These are phyloP conservation scores for Rhamnusium bicolor DNA, from an alignment of 2,888 invertebrate species.

Conservation along the genomic window DNA sequence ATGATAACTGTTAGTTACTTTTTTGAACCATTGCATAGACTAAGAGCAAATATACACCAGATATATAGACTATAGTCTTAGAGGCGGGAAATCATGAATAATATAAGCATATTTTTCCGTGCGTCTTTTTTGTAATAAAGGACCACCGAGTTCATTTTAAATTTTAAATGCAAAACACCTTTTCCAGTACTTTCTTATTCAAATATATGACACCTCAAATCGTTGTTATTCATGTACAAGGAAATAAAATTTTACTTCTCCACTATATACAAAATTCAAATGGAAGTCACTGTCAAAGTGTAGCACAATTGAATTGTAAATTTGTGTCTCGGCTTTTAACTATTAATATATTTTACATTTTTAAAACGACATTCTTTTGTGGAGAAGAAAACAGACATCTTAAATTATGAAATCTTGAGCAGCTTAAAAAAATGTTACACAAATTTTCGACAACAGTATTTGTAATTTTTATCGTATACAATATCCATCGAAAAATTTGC, in stretches of 20 bases:
- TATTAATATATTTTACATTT: constrained; percentile 18
- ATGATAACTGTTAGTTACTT: no score
- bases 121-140: background rate
- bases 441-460: no score
- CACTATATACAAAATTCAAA: constrained; percentile 41
- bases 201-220: constrained; percentile 38
- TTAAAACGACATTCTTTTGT: background rate
- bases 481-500: no score
- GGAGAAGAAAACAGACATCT: background rate
- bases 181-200: constrained; percentile 19
- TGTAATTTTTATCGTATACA: no score
- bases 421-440: no score
- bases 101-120: background rate
- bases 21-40: no score
- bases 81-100: background rate
- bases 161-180: constrained; percentile 26
- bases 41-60: no score
- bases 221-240: constrained; percentile 42
- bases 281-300: constrained; percentile 29
- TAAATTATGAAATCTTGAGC: no score
- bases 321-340: constrained; percentile 21
- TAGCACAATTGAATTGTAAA: constrained; percentile 40
- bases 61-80: no score
- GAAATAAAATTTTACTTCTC: constrained; percentile 37
- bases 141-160: background rate